Conservation (phyloP, 2,797 vertebrate species). For the Mus spretus region DNA sequence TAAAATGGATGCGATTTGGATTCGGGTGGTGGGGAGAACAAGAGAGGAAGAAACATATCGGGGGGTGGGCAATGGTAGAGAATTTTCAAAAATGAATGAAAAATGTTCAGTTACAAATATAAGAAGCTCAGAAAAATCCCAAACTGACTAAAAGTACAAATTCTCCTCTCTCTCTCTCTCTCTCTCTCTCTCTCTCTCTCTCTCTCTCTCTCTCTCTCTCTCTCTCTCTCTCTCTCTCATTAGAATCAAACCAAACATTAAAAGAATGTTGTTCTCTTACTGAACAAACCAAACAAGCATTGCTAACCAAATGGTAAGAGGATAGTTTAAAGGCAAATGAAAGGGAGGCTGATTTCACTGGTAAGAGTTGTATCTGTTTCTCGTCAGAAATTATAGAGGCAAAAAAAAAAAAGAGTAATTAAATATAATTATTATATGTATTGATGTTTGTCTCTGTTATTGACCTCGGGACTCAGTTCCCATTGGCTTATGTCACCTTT, state of each 20-base stretch:
- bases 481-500: neutral
- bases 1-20: neutral
- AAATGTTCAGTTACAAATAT: neutral
- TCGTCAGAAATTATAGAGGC: neutral
- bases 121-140: neutral
- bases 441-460: neutral
- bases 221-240: neutral
- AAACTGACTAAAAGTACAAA: neutral
- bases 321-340: neutral
- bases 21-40: neutral
- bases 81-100: neutral
- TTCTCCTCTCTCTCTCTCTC: neutral
- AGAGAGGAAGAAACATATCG: neutral
- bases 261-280: neutral
- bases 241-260: neutral
- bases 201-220: no score
- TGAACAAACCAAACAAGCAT: neutral
- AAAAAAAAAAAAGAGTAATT: neutral
- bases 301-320: neutral
- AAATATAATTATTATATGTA: neutral
- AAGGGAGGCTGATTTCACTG: neutral
- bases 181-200: no score
- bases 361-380: neutral
- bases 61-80: neutral
- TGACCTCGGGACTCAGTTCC: neutral